Conservation (phyloP, 2,113 vertebrate species). For the Tonatia bakeri region DNA sequence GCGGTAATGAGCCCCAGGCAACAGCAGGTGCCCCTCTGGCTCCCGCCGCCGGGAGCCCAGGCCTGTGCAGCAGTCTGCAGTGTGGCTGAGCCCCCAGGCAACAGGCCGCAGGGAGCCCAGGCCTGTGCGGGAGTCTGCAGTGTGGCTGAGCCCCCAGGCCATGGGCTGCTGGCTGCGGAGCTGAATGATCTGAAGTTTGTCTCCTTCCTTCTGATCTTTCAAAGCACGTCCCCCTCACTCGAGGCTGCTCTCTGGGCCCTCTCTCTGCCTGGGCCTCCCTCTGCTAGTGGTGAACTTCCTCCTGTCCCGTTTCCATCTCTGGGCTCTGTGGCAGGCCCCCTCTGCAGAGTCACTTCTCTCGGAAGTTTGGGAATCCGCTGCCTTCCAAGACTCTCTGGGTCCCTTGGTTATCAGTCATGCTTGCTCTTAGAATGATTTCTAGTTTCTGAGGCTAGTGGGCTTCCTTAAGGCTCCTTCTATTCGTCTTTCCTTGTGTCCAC, state of each 20-base stretch:
- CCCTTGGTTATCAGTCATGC: neutral
- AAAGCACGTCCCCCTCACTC: neutral
- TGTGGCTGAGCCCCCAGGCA: neutral
- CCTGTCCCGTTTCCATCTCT: neutral
- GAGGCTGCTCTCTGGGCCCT: neutral
- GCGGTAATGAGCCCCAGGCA: neutral
- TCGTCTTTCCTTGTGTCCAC: neutral
- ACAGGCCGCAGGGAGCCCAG: neutral
- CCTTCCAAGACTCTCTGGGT: neutral
- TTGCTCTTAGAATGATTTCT: neutral
- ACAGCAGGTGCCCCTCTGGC: too few species aligned
- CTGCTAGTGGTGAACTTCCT: rapidly evolving
- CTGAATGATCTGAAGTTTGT: rapidly evolving
- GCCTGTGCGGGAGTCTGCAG: neutral
- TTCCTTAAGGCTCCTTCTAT: neutral
- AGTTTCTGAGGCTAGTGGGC: neutral
- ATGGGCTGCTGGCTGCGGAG: neutral
- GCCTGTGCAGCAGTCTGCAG: neutral
- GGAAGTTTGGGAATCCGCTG: neutral
- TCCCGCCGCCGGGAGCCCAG: neutral
- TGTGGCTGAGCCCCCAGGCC: neutral
- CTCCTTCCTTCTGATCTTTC: neutral
- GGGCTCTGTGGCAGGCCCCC: neutral
- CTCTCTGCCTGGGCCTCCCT: neutral
- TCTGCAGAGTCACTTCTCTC: neutral